Base-by-base conservation (phyloP, 1,140 invertebrate genomes). In the Mesaphorura yosii region DNA sequence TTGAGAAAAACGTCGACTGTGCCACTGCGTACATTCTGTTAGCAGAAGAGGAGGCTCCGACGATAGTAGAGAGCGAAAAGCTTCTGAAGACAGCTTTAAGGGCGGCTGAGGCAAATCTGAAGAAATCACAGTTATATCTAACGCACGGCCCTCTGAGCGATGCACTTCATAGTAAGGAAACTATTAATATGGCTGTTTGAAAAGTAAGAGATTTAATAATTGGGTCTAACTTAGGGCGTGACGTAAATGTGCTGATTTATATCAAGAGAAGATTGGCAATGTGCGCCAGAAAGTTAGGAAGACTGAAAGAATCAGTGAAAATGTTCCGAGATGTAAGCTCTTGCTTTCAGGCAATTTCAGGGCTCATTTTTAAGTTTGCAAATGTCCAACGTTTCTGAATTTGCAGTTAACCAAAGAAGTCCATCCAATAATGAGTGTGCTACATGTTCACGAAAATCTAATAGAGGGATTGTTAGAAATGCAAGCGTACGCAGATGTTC, bases 391-490 rank as follows among this genome's bases (percentile, higher is more conserved):
- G 26, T 55, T 49, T 50, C 39, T 42, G 25, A 10, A 29, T 31
- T 63, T 60, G 55, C 67, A 82, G 80, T 72, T 97, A 41, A 91
- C 92, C 22, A 96, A 96, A 75, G 94, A 98, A 75, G 90, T 93
- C 64, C 86, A 87, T 49, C 86, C 88, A n/a, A 90, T 93, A 64
- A 85, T 96, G 81, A 92, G 88, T 71, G 84, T 93, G 31, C 77
- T 97, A 52, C 91, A 93, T 67, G 88, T 96, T 48, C 94, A 97
- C 70, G 94, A 98, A 74, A 98, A 98, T 75, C 73, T 98, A 38
- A 89, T 98, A 65, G 94, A 98, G 75, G 86, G 83, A 17, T 72
- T 97, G 50, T 71, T 98, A 50, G 92, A 97, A 74, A 86, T 93
- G 78, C 89, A 94, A 70, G 87, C 88, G 0, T 98, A 96, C 71